Evolutionary conservation across 1,140 invertebrate genomes (phyloP), one percentile per base, ranked within the genome.

Genomic region (Eupeodes corollae): DNA sequence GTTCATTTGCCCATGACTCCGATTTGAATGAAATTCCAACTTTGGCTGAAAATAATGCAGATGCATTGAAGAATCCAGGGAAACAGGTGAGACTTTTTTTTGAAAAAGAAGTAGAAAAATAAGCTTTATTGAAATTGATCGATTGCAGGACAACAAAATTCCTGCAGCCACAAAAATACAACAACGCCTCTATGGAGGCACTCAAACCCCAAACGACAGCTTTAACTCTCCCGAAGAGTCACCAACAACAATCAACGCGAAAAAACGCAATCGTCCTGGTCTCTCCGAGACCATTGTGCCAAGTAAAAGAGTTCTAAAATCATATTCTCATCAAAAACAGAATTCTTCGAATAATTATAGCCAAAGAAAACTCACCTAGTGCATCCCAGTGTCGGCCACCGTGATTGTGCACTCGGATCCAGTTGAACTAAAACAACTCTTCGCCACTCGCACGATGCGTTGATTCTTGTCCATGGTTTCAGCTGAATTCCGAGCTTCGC

Each of bases 1-100:
- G 92, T 63, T 88, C 86, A 47, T 96, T 84, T 73, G 88, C 88
- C 3, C 92, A 96, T 70, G 89, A 92, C 58, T 86, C 88, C 1
- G 88, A 91, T 69, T 70, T 90, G 56, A 75, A 74, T 48, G 73
- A 50, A 12, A 13, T 34, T 10, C 46, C 44, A 8, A 39, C 50
- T 8, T 46, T 35, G 18, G 44, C 49, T 1, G 38, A 16, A 41
- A 46, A 39, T 5, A 31, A 44, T 12, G 35, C 41, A 26, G 2
- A 44, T 5, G 41, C 37, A 16, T 10, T 16, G 21, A 19, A 35
- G 12, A 37, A 11, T 26, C 3, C 21, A 26, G 21, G 21, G 21
- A 26, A 26, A 26, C 21, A 26, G 21, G 21, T 26, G 8, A 26
- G 21, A 26, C 3, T 26, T 26, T 26, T 26, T 26, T 26, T 26